phyloP scores from a whole-genome alignment of 2,113 vertebrate species.

The Calypte anna region DNA sequence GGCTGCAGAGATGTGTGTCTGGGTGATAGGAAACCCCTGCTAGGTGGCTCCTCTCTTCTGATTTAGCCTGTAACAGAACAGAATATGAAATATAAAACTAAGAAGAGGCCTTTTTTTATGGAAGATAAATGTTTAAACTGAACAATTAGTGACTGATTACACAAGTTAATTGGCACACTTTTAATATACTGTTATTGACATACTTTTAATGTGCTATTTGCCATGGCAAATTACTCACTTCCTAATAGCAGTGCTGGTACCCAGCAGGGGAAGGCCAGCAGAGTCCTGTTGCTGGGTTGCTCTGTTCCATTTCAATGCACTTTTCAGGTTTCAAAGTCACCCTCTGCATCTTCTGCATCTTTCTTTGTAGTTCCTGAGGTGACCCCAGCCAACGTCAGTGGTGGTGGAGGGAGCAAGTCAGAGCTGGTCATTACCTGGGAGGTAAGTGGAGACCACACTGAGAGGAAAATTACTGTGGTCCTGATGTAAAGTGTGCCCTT shows the following conservation, averaged over 20 bases:
- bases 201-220: constrained; percentile 41
- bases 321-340: background rate
- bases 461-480: background rate
- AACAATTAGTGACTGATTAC: constrained; percentile 37
- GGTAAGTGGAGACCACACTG: constrained; percentile 75
- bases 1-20: background rate
- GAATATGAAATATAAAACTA: background rate
- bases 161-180: constrained; percentile 39
- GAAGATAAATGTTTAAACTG: constrained; percentile 42
- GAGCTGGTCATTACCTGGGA: constrained; percentile 99
- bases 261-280: background rate
- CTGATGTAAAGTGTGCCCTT: background rate
- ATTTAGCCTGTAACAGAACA: background rate
- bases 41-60: background rate
- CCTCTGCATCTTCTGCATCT: background rate
- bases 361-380: constrained; percentile 88
- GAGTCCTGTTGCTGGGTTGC: background rate
- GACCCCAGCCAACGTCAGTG: constrained; percentile 94
- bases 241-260: background rate
- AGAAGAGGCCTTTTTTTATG: background rate
- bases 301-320: background rate
- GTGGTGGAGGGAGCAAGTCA: constrained; percentile 94
- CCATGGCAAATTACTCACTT: background rate
- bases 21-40: background rate
- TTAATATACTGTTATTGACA: constrained; percentile 21